A percentile compares a stretch with the other conserved stretches of the same genome.
Conservation (phyloP, 2,797 vertebrate genomes). For the Jordanella pulchra region DNA sequence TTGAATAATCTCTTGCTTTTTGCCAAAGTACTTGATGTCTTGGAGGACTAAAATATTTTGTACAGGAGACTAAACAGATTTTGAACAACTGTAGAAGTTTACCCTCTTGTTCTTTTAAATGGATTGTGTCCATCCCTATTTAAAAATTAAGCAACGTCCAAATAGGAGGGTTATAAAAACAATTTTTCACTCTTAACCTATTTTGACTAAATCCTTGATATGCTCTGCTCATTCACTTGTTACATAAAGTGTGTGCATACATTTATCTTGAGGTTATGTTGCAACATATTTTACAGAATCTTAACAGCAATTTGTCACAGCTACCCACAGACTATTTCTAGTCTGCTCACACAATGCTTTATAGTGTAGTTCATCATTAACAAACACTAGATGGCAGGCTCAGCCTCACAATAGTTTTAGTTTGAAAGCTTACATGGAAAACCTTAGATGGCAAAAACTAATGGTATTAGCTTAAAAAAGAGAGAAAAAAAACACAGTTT, state of each 20-base stretch:
- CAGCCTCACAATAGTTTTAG: constrained; percentile 31
- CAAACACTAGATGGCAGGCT: constrained; percentile 74
- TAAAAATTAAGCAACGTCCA: neutral
- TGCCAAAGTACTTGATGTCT: constrained; percentile 13
- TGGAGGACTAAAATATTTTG: constrained; percentile 34
- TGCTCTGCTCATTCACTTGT: neutral
- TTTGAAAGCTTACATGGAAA: neutral
- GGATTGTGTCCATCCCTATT: neutral
- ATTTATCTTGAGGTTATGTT: constrained; percentile 19
- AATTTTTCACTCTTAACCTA: neutral
- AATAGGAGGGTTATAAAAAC: neutral
- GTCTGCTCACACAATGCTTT: neutral
- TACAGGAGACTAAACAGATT: constrained; percentile 40
- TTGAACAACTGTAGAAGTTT: constrained; percentile 16
- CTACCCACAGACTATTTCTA: neutral
- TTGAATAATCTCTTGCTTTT: constrained; percentile 23
- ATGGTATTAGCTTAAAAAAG: constrained; percentile 22
- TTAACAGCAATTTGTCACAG: constrained; percentile 17
- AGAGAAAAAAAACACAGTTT: neutral
- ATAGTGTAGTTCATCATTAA: constrained; percentile 3
- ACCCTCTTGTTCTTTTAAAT: neutral
- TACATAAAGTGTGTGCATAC: neutral
- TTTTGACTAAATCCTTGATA: neutral
- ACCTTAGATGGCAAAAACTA: neutral
- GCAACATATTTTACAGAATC: constrained; percentile 16